Conservation (phyloP, 2,888 invertebrate species). For the Epinotia nisella region DNA sequence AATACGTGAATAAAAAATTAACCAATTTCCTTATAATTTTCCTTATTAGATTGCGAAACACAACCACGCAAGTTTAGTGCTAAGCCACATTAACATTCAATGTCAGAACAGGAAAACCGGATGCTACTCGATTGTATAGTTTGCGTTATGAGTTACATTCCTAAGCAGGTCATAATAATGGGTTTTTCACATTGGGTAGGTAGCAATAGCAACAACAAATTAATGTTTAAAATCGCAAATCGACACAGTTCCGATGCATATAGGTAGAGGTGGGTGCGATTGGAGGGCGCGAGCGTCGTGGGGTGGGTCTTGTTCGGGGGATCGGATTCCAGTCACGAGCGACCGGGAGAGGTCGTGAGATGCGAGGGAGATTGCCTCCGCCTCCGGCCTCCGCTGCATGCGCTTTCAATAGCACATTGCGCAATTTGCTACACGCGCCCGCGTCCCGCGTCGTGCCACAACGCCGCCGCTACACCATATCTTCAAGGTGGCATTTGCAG, state of each 20-base stretch:
- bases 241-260: conserved; percentile 19
- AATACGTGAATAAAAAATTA: background rate
- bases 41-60: conserved; percentile 26
- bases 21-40: conserved; percentile 15
- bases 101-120: conserved; percentile 38
- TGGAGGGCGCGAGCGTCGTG: conserved; percentile 42
- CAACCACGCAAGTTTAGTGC: conserved; percentile 26
- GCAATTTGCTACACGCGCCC: conserved; percentile 75
- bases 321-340: conserved; percentile 72
- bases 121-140: conserved; percentile 6
- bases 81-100: conserved; percentile 33
- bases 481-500: conserved; percentile 68
- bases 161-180: too few relatives aligned
- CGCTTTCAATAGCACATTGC: conserved; percentile 76
- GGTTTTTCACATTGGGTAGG: background rate
- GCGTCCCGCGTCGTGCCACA: conserved; percentile 61
- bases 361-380: conserved; percentile 65
- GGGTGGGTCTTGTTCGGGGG: conserved; percentile 49
- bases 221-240: conserved; percentile 7
- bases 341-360: conserved; percentile 70
- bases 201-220: background rate
- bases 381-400: conserved; percentile 59
- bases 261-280: conserved; percentile 31
- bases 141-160: conserved; percentile 24
- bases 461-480: conserved; percentile 61